These are phyloP conservation scores for Psylliodes chrysocephalus DNA, from an alignment of 2,888 invertebrate genomes.

Conservation along the genomic window DNA sequence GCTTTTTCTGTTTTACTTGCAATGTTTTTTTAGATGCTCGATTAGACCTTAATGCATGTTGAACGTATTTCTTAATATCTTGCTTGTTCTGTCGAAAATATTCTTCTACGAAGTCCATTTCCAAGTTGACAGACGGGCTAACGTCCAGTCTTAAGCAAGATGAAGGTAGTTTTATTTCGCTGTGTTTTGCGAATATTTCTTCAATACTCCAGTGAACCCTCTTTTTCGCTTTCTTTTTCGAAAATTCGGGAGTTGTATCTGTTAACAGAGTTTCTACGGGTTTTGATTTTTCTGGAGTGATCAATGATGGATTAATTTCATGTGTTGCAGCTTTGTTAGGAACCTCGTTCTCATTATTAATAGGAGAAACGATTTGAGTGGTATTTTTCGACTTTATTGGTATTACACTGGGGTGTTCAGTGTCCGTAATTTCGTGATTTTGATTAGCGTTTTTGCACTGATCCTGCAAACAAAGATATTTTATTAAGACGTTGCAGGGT, in stretches of 20 bases:
- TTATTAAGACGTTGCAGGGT: too few relatives aligned
- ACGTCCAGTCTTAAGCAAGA: not conserved
- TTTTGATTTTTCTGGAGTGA: not conserved
- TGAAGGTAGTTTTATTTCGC: not conserved
- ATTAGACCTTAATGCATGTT: not conserved
- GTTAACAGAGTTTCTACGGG: not conserved
- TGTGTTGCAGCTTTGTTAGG: not conserved
- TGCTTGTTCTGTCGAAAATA: not conserved
- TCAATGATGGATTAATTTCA: not conserved
- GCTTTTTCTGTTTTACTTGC: not conserved
- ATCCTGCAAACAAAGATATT: not conserved
- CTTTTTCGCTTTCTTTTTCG: not conserved
- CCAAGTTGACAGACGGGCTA: conserved; percentile 1
- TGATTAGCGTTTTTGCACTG: too few relatives aligned
- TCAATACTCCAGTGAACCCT: not conserved
- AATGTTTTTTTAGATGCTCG: not conserved
- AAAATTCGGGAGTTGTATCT: not conserved
- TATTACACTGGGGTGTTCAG: too few relatives aligned
- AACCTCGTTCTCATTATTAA: not conserved
- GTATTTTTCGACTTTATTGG: too few relatives aligned
- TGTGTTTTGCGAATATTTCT: not conserved
- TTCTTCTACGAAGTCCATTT: conserved; percentile 13
- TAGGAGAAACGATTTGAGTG: too few relatives aligned
- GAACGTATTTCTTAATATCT: conserved; percentile 1
- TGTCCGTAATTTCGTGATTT: too few relatives aligned